A percentile compares a stretch with the other conserved stretches of the same genome.
Evolutionary conservation across 2,113 vertebrate genomes (phyloP).

Genomic region (Sapajus apella): DNA sequence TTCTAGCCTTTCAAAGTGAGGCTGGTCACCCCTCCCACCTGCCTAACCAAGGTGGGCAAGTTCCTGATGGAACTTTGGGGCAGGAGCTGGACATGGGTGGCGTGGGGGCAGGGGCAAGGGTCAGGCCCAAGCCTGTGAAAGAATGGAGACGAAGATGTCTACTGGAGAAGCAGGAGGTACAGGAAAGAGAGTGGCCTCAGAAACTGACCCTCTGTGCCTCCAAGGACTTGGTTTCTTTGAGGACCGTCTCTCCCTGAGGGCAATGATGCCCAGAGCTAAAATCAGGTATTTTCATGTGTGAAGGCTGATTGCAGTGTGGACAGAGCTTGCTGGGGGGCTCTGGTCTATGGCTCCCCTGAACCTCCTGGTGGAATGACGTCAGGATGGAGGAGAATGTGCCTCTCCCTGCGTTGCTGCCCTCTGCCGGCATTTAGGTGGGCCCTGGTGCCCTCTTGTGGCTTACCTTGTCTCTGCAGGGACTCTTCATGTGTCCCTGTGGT

Average conservation of each 20-base stretch:
- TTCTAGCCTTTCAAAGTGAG: background rate
- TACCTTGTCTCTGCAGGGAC: background rate
- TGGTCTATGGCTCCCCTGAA: background rate
- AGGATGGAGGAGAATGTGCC: rapidly evolving
- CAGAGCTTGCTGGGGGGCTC: background rate
- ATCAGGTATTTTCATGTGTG: background rate
- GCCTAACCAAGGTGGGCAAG: background rate
- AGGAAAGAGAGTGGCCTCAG: background rate
- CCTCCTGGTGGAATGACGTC: background rate
- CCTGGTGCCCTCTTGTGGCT: slow-evolving; percentile 67
- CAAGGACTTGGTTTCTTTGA: background rate
- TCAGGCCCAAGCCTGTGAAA: background rate
- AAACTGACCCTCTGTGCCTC: background rate
- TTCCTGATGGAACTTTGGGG: background rate
- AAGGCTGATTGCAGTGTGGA: background rate
- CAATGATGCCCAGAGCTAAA: background rate
- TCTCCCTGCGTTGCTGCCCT: rapidly evolving
- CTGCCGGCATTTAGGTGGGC: background rate
- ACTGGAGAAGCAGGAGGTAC: background rate
- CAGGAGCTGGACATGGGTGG: background rate
- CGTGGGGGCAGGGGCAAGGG: background rate
- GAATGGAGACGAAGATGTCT: background rate
- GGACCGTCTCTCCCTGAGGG: background rate
- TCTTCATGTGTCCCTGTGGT: background rate
- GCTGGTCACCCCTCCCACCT: background rate